Evolutionary conservation across 2,888 invertebrate genomes (phyloP), one percentile per base, ranked within the genome.

Genomic region (Micoletzkya japonica): DNA sequence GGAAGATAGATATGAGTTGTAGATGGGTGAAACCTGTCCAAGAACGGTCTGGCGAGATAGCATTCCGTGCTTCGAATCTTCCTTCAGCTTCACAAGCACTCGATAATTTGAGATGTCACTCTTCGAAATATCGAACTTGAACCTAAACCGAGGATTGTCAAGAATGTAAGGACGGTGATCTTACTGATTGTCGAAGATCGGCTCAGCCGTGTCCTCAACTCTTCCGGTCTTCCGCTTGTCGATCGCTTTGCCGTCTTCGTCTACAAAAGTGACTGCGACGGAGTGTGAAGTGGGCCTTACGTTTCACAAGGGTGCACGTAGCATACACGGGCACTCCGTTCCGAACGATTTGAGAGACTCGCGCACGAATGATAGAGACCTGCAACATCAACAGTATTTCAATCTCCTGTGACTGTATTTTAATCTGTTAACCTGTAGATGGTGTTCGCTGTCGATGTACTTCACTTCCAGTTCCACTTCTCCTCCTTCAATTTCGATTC

Each of bases 11-110:
- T 17, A 24, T 17, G 36, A 57, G 14, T 26, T 7, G 58, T 66
- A n/a, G 6, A 59, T 6, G 57, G 70, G 52, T 71, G 77, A 72
- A 49, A 85, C 84, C 67, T 69, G 52, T 73, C 85, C 85, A 4
- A 85, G 70, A 0, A 80, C 74, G 4, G 84, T 83, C 44, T 78
- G 72, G 50, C 76, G 74, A 14, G 77, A 71, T 54, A 85, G 77
- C 24, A 81, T 70, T 32, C 84, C 83, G 72, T 85, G 82, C 70
- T 80, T 82, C 32, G 78, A 77, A 61, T 76, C 78, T 61, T 85
- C 85, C 72, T 86, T 86, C 14, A 86, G 80, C 37, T 73, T 71
- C 20, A 84, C 70, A n/a, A 72, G 73, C n/a, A 84, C 66, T 69
- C 77, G 75, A 64, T 82, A 78, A 36, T 83, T 81, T 6, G 72